Conservation (phyloP, 1,140 invertebrate genomes). For the Pachyrhynchus sulphureomaculatus region DNA sequence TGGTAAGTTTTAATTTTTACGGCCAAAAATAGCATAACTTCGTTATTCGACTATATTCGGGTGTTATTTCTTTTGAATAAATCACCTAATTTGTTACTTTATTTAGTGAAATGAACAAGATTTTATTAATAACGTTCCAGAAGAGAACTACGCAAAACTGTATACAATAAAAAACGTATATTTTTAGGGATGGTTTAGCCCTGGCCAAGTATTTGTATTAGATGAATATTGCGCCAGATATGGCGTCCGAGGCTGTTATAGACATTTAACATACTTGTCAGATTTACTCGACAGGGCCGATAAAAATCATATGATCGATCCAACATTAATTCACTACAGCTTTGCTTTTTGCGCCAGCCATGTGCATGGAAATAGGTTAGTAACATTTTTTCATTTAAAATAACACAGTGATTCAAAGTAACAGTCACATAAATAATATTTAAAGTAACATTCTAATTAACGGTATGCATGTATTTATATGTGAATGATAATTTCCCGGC, state of each 20-base stretch:
- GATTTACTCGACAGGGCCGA: constrained; percentile 95
- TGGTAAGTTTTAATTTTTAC: constrained; percentile 62
- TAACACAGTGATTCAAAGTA: constrained; percentile 1
- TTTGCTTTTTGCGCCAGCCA: constrained; percentile 99
- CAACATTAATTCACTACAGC: constrained; percentile 96
- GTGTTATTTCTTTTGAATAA: no score
- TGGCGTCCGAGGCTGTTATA: constrained; percentile 93
- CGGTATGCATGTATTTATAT: no score
- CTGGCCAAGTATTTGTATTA: constrained; percentile 96
- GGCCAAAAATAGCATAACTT: neutral
- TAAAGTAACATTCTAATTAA: neutral
- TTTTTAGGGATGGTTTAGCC: constrained; percentile 96
- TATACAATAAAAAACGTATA: no score
- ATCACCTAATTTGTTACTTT: no score
- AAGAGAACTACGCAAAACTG: no score
- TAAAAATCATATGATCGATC: constrained; percentile 94
- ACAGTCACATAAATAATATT: neutral
- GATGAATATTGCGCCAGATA: constrained; percentile 98
- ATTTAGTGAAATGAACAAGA: no score
- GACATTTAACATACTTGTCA: constrained; percentile 94
- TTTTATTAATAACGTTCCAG: no score
- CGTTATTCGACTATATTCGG: no score
- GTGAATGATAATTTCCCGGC: no score
- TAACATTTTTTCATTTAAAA: constrained; percentile 34
- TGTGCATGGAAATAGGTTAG: constrained; percentile 93